These are phyloP conservation scores for Eptesicus fuscus DNA, from an alignment of 2,113 vertebrate species.

Conservation along the genomic window DNA sequence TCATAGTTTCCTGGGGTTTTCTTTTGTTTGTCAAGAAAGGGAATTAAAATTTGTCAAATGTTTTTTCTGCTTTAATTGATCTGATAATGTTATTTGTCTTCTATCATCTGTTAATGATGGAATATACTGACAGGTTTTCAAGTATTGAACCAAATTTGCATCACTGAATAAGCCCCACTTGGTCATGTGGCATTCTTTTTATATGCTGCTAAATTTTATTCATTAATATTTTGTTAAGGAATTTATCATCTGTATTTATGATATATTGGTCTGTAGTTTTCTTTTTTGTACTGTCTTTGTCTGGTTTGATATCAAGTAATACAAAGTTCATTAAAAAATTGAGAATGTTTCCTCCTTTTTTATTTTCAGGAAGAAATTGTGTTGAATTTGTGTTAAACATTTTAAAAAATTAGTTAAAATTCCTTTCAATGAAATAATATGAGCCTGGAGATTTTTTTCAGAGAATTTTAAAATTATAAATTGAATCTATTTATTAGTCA, in stretches of 20 bases:
- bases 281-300: background rate
- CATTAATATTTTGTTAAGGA: background rate
- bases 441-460: background rate
- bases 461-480: background rate
- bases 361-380: constrained; percentile 3
- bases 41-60: background rate
- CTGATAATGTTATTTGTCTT: background rate
- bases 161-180: background rate
- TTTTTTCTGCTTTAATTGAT: background rate
- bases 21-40: background rate
- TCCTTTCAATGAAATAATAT: background rate
- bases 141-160: background rate
- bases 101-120: background rate
- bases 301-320: constrained; percentile 21
- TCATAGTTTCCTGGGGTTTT: background rate
- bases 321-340: constrained; percentile 18
- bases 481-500: background rate
- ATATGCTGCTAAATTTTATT: background rate
- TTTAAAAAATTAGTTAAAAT: background rate
- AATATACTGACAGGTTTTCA: background rate
- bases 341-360: background rate
- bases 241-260: background rate
- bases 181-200: background rate
- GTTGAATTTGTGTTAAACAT: background rate
- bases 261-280: background rate